Conservation (phyloP, 1,140 invertebrate genomes). For the Cylas formicarius region DNA sequence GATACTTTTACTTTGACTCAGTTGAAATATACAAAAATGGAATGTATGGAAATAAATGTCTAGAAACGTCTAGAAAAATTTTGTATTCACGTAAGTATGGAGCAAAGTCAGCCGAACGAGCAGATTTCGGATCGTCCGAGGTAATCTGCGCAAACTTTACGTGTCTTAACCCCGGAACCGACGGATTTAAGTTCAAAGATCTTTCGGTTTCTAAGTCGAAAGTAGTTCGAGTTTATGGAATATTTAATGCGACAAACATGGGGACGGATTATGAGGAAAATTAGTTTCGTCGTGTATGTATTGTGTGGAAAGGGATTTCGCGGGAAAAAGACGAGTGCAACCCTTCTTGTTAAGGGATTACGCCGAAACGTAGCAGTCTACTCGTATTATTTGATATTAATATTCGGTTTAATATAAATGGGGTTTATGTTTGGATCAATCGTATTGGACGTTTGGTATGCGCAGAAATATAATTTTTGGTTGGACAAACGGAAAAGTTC, state of each 20-base stretch:
- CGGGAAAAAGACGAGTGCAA: too few relatives aligned
- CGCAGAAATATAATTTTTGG: too few relatives aligned
- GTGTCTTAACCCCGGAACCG: constrained; percentile 15
- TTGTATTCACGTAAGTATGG: too few relatives aligned
- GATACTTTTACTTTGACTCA: too few relatives aligned
- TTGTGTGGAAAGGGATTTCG: constrained; percentile 4
- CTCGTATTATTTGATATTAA: neutral
- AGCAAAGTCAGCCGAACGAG: too few relatives aligned
- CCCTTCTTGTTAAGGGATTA: constrained; percentile 1
- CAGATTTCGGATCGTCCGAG: too few relatives aligned
- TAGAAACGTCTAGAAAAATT: too few relatives aligned
- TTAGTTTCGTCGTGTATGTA: constrained; percentile 13
- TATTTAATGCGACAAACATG: constrained; percentile 30
- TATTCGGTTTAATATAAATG: neutral
- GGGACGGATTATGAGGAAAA: constrained; percentile 17
- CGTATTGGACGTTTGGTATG: too few relatives aligned
- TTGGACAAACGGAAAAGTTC: too few relatives aligned
- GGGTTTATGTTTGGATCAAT: neutral
- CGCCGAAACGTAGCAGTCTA: neutral
- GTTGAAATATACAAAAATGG: too few relatives aligned
- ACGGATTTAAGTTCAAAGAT: constrained; percentile 28
- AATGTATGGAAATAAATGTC: too few relatives aligned
- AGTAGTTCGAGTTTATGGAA: constrained; percentile 26
- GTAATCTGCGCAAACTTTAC: neutral
- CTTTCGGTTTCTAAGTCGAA: constrained; percentile 6